Base-by-base conservation (phyloP, 37 sponge, comb jelly and placozoan species). In the Tethya wilhelma region DNA sequence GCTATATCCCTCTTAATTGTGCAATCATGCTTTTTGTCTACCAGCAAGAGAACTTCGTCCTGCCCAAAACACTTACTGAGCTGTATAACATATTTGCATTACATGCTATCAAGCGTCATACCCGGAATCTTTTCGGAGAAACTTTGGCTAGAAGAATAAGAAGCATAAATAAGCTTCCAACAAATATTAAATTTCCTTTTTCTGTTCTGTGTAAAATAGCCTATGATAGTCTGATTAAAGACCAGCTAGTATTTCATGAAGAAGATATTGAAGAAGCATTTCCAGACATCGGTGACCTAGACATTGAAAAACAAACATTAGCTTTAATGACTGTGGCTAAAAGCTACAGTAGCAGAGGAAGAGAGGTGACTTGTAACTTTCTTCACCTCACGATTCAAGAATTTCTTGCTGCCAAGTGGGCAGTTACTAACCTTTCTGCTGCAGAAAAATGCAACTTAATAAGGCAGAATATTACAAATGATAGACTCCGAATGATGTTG, bases 241-340 rank as follows among this genome's bases (percentile, higher is more conserved):
- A 64, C 32, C 31, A 64, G 8, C 31, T 64, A 4, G 66, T 64
- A 28, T 64, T 64, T 32, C 32, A 30, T 20, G 19, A 64, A 31
- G 5, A 30, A 29, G 5, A 31, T n/a, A n/a, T n/a, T n/a, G 19
- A 30, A 33, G 32, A 32, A 64, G 32, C 2, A 31, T 5, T 64
- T 33, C 32, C 66, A 64, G 33, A 30, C 66, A 29, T 19, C 2
- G 26, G 33, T 64, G 17, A n/a, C 66, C 19, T 30, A n/a, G n/a
- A n/a, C n/a, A n/a, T n/a, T n/a, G n/a, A n/a, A n/a, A n/a, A 30
- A 28, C 32, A n/a, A n/a, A n/a, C n/a, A n/a, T n/a, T n/a, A n/a
- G n/a, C n/a, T n/a, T n/a, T n/a, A n/a, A n/a, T n/a, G 66, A 64
- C 66, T 30, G 66, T 34, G 32, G 4, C 36, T 32, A 64, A 64